Conservation (phyloP, 2,888 invertebrate genomes). For the Pollenia angustigena region DNA sequence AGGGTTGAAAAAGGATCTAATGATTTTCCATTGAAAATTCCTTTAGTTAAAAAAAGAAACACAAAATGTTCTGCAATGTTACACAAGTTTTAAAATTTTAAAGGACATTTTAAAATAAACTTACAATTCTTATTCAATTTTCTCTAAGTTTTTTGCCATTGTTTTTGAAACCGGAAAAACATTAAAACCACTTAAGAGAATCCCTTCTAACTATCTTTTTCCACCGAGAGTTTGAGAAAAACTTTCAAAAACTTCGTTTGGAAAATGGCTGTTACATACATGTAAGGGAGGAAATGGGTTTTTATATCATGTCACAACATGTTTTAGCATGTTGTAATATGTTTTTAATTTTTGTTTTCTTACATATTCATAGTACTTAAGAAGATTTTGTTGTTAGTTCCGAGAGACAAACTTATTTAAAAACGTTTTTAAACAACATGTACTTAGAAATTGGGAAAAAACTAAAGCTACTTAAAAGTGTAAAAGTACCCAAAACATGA, state of each 20-base stretch:
- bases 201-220: not conserved
- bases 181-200: constrained; percentile 61
- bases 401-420: constrained; percentile 10
- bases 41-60: too few relatives aligned
- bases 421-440: constrained; percentile 8
- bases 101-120: constrained; percentile 15
- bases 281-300: constrained; percentile 20
- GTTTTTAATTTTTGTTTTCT: constrained; percentile 30
- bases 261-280: not conserved
- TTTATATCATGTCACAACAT: constrained; percentile 47
- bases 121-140: not conserved
- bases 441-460: not conserved
- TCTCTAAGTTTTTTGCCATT: constrained; percentile 26
- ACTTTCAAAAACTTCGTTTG: constrained; percentile 21
- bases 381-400: constrained; percentile 36
- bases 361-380: constrained; percentile 23
- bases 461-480: not conserved
- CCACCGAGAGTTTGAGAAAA: constrained; percentile 2
- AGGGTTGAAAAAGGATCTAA: constrained; percentile 1
- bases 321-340: constrained; percentile 51
- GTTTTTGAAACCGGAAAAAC: constrained; percentile 62
- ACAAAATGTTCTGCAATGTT: not conserved
- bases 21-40: not conserved
- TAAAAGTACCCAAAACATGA: not conserved
- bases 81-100: not conserved